Percentiles rank a stretch among this genome's conserved stretches.
Evolutionary conservation across 2,113 vertebrate genomes (phyloP).

Genomic region (Ia io): DNA sequence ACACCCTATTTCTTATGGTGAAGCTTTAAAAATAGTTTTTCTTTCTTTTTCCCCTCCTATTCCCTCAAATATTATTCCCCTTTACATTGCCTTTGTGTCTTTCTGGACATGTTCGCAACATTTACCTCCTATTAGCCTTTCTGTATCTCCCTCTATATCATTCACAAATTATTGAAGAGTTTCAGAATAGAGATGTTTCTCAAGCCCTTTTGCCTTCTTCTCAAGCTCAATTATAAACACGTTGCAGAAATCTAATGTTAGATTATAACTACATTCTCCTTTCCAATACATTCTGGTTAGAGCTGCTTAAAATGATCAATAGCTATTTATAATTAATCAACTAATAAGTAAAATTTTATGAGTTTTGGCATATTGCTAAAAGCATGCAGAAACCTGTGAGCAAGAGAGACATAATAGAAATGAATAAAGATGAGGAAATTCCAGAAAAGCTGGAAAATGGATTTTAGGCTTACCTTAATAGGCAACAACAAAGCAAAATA

Average conservation of each 20-base stretch:
- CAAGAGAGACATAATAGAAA: neutral
- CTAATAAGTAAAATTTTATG: neutral
- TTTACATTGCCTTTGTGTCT: neutral
- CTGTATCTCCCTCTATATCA: neutral
- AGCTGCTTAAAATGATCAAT: neutral
- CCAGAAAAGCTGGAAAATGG: neutral
- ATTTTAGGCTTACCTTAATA: neutral
- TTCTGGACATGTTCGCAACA: neutral
- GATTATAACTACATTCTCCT: neutral
- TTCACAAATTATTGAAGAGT: neutral
- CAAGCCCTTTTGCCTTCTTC: neutral
- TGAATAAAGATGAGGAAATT: neutral
- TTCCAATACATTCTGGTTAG: neutral
- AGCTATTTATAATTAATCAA: neutral
- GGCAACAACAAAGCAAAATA: neutral
- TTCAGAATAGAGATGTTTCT: constrained; percentile 17
- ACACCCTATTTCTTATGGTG: neutral
- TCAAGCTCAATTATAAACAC: neutral
- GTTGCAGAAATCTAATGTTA: neutral
- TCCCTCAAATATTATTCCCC: neutral
- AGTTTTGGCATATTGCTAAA: neutral
- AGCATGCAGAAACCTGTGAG: neutral
- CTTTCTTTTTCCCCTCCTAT: neutral
- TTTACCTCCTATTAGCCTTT: neutral
- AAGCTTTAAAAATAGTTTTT: neutral